Evolutionary conservation across 64 coral and sea anemone genomes (phyloP).

Genomic region (Montipora capricornis): DNA sequence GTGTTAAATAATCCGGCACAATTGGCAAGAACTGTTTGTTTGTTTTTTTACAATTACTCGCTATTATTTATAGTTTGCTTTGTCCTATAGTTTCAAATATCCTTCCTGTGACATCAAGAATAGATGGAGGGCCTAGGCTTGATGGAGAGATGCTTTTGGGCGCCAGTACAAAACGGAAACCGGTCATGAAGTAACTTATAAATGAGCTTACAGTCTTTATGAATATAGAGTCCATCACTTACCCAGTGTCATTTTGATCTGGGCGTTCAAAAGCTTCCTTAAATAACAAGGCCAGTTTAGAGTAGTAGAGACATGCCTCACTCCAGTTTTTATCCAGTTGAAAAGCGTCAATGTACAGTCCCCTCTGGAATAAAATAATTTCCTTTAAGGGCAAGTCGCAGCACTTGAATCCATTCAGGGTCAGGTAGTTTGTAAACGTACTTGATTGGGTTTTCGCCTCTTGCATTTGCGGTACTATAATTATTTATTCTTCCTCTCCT

Average conservation of each 20-base stretch:
- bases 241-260: not conserved
- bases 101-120: too few relatives aligned
- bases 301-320: not conserved
- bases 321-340: slow-evolving; percentile 10
- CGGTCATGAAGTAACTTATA: too few relatives aligned
- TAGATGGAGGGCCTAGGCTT: too few relatives aligned
- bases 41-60: too few relatives aligned
- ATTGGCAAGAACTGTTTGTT: too few relatives aligned
- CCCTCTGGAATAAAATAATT: not conserved
- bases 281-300: not conserved
- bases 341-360: slow-evolving; percentile 60
- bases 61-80: too few relatives aligned
- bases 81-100: too few relatives aligned
- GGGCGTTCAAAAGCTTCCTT: not conserved
- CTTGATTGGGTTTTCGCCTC: slow-evolving; percentile 34
- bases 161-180: too few relatives aligned
- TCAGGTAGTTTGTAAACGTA: slow-evolving; percentile 64
- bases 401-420: slow-evolving; percentile 50
- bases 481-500: not conserved
- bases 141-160: too few relatives aligned
- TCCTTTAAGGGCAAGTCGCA: slow-evolving; percentile 26
- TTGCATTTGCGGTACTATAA: slow-evolving; percentile 2
- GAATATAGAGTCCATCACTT: slow-evolving; percentile 1
- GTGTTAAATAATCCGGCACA: too few relatives aligned
- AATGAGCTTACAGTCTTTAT: too few relatives aligned